Evolutionary conservation across 2,797 vertebrate genomes (phyloP), one percentile per base, ranked within the genome.

Genomic region (Sebastes goodei): DNA sequence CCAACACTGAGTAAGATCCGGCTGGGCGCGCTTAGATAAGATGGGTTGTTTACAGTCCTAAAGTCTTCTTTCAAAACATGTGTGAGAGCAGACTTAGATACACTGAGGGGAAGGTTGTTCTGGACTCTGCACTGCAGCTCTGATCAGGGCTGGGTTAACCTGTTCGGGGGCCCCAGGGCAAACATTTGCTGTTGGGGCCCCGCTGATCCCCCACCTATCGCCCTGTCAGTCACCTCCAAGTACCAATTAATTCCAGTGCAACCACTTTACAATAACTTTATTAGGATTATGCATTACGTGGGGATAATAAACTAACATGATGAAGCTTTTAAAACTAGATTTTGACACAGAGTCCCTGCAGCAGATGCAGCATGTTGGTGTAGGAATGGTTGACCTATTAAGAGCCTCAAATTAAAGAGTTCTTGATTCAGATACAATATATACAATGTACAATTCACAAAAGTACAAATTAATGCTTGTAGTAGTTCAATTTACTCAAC

Each of bases 21-120:
- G 80, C 42, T 73, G 46, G 83, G 35, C 12, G 14, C 27, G 29
- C 29, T 46, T 27, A 76, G 30, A 83, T 88, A 78, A 83, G 60
- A 71, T 29, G 15, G 7, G 21, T 27, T 74, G 64, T 65, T 46
- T 21, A 77, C 61, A 74, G 56, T 63, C 61, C 35, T 32, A 29
- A 73, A 63, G 56, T 70, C 33, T 20, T 69, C 32, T 57, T 71
- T 38, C 6, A 30, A 62, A 68, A 68, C 4, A n/a, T 53, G 21
- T n/a, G 32, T 30, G 9, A 15, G 20, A 49, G 60, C 46, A n/a
- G 25, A 30, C 6, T 72, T 73, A 8, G 25, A 66, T 68, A 38
- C n/a, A 55, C 7, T 21, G 21, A 61, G 53, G 17, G 57, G 32
- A 32, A 35, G 52, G 57, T 29, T 35, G 17, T 61, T 49, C 33